Evolutionary conservation across 2,888 invertebrate species (phyloP), one percentile per base, ranked within the genome.

Genomic region (Yponomeuta sedellus): DNA sequence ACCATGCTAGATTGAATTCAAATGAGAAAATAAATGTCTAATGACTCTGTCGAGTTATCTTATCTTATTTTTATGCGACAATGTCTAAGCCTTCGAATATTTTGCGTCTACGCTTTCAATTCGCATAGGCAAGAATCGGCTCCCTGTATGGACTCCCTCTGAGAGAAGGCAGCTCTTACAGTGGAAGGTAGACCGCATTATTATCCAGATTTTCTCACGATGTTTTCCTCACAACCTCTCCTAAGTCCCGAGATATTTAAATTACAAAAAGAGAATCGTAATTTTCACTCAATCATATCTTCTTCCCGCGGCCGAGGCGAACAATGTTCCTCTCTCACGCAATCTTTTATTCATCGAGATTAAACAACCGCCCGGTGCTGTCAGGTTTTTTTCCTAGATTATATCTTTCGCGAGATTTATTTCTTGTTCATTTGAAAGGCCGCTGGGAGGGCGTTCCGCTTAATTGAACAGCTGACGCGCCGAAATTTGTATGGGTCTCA

Each of bases 331-430:
- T 16, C 44, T 52, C 44, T 52, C 44, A 16, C 44, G 44, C 44
- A 5, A 52, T 52, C 44, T 52, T 52, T 52, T 52, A 52, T 52
- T 52, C 44, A 52, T 52, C 16, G 44, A 52, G 44, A 52, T 52
- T 52, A 52, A 52, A 52, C 12, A 52, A 52, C 44, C 44, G 12
- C 16, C 44, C 16, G 44, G 44, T 52, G 44, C 44, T 52, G 44
- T 52, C 44, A 16, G 44, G 16, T 16, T 52, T 16, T 52, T 52
- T 52, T 52, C 44, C 44, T 52, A 52, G 44, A 52, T 52, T 52
- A 52, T 52, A 52, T 52, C 44, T 52, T 52, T 52, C 44, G 44
- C 44, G 44, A 52, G 44, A 52, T 52, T 52, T 52, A 52, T 52
- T 52, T 16, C 16, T 52, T 52, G 44, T 52, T 52, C 44, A 52